Evolutionary conservation across 2,888 invertebrate species (phyloP).

Genomic region (Drosophila putrida): DNA sequence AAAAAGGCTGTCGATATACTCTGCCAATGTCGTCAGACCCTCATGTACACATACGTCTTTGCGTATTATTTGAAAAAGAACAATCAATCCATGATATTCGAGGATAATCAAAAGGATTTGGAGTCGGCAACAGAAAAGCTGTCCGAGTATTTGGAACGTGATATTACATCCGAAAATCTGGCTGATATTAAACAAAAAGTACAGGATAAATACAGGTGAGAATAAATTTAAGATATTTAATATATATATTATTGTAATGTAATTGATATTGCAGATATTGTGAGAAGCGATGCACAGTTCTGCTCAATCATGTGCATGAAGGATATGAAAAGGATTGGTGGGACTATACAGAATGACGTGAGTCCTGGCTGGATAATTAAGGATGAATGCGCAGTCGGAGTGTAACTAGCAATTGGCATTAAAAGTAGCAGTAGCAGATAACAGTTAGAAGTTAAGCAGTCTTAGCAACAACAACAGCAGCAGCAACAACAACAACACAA

Average conservation of each 20-base stretch:
- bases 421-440: conserved; percentile 43
- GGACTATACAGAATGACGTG: conserved; percentile 94
- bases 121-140: conserved; percentile 99
- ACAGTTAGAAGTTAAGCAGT: conserved; percentile 23
- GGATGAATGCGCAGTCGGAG: conserved; percentile 38
- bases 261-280: conserved; percentile 91
- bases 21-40: conserved; percentile 98
- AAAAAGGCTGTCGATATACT: conserved; percentile 98
- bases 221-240: too few relatives aligned
- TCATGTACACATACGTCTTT: conserved; percentile 99
- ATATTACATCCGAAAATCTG: conserved; percentile 98
- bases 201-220: conserved; percentile 97
- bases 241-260: too few relatives aligned
- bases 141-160: conserved; percentile 98
- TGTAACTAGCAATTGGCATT: conserved; percentile 56
- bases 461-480: background rate
- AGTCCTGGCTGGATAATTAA: conserved; percentile 80
- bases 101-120: conserved; percentile 99
- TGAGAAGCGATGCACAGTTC: conserved; percentile 97
- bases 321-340: conserved; percentile 99
- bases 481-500: conserved; percentile 14
- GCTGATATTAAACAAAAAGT: conserved; percentile 99
- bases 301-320: conserved; percentile 98
- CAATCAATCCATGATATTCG: conserved; percentile 99
- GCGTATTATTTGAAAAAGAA: conserved; percentile 99